A percentile compares a stretch with the other conserved stretches of the same genome.
Evolutionary conservation across 2,888 invertebrate genomes (phyloP).

Genomic region (Acanthosepion lycidas): DNA sequence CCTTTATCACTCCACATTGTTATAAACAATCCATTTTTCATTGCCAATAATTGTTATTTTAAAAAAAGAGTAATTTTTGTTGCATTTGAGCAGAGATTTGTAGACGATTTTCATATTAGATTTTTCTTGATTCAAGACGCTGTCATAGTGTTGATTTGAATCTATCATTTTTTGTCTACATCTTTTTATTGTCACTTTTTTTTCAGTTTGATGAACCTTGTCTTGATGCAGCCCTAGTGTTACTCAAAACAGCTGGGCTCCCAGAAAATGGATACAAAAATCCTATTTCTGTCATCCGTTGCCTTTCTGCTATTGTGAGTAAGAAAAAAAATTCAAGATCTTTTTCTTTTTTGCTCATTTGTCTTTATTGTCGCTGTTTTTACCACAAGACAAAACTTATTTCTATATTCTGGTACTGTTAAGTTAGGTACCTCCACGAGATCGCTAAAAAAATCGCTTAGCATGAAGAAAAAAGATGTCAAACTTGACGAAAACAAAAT

Average conservation of each 20-base stretch:
- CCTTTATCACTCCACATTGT: too few species aligned
- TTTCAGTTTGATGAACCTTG: conserved; percentile 76
- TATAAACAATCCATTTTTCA: too few species aligned
- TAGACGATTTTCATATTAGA: not conserved
- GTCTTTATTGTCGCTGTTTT: too few species aligned
- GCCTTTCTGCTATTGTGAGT: conserved; percentile 88
- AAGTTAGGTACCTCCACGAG: too few species aligned
- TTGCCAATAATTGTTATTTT: too few species aligned
- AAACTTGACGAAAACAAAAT: too few species aligned
- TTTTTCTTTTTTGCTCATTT: not conserved
- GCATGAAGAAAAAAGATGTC: too few species aligned
- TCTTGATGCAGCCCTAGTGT: conserved; percentile 64
- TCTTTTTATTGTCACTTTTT: conserved; percentile 8
- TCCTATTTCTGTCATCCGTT: conserved; percentile 84
- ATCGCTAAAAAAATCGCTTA: too few species aligned
- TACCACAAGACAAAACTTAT: too few species aligned
- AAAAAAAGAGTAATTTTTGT: too few species aligned
- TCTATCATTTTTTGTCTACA: not conserved
- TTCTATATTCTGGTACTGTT: too few species aligned
- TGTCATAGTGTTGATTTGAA: not conserved
- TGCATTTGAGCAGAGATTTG: too few species aligned
- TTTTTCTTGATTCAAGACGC: not conserved
- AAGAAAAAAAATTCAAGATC: not conserved
- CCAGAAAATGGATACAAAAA: conserved; percentile 79
- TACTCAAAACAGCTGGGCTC: conserved; percentile 66